phyloP scores from a whole-genome alignment of 2,797 vertebrate species.

The Enteromius mattozi region DNA sequence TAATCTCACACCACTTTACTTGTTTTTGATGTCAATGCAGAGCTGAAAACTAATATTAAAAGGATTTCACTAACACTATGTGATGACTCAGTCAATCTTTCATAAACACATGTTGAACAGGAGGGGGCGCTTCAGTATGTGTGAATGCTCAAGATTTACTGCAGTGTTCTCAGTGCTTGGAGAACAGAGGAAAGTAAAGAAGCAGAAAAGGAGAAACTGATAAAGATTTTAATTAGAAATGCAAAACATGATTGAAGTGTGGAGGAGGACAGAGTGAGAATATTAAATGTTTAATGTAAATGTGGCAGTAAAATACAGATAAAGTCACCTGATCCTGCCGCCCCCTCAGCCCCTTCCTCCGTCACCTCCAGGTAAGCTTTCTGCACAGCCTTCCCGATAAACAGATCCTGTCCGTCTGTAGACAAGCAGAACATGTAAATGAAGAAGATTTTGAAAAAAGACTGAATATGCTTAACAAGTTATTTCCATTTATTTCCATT shows the following conservation, averaged over 20 bases:
- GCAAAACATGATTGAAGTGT: neutral
- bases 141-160: constrained; percentile 14
- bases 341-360: constrained; percentile 95
- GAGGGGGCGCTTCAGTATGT: constrained; percentile 53
- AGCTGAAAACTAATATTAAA: neutral
- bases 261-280: neutral
- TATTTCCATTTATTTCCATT: constrained; percentile 9
- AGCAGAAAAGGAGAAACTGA: neutral
- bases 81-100: neutral
- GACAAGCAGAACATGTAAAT: constrained; percentile 19
- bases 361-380: constrained; percentile 96
- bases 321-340: constrained; percentile 88
- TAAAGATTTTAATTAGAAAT: neutral
- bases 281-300: neutral
- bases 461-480: constrained; percentile 1
- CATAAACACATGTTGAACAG: constrained; percentile 35
- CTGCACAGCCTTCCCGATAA: constrained; percentile 91
- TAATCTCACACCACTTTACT: neutral
- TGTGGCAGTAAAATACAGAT: neutral
- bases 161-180: neutral
- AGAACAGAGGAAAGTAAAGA: neutral
- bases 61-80: neutral
- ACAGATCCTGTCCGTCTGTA: constrained; percentile 85
- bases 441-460: neutral
- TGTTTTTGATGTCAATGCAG: neutral